Base-by-base conservation (phyloP, 37 sponge, comb jelly and placozoan species). In the Geodia barretti region DNA sequence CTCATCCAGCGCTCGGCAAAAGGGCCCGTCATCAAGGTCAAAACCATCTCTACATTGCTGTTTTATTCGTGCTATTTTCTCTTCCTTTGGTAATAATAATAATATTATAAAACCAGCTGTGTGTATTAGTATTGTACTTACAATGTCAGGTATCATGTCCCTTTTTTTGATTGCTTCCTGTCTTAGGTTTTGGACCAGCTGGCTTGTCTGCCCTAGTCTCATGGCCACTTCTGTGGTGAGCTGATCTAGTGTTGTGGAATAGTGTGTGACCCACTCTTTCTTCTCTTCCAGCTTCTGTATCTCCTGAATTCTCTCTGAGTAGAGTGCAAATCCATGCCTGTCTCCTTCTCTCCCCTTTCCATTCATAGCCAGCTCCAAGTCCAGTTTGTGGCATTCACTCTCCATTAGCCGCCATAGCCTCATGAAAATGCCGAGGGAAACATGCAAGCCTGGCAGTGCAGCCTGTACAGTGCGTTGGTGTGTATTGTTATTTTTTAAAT, bases 371-470 rank as follows among this genome's bases (percentile, higher is more conserved):
- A 67, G 68, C 29, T 67, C 29, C 14, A 72, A 33, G 62, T 84
- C 85, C 40, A 84, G 70, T 25, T 47, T 28, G 20, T 77, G 85
- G 70, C 85, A 76, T 38, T 58, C 77, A 20, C 35, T 65, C 68
- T 84, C 85, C 60, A 84, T 35, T 14, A 84, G 38, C 5, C 59
- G 20, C 62, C 76, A 84, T 41, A 74, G 40, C 26, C 77, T 25
- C 4, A 21, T 24, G 60, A 84, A 84, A 31, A 84, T 84, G 7
- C 85, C 85, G 40, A 84, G 35, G 29, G 60, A 67, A 24, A 83
- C 26, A 54, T 83, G 85, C 17, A 84, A 72, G 3, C 77, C 85
- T 76, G 85, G 85, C 4, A 78, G 85, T 34, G 78, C 76, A 7
- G 77, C 77, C 85, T 84, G 61, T 31, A 28, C 23, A 17, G 21